These are phyloP conservation scores for Siphonodentalium dalli DNA, from an alignment of 2,888 invertebrate species.

Conservation along the genomic window DNA sequence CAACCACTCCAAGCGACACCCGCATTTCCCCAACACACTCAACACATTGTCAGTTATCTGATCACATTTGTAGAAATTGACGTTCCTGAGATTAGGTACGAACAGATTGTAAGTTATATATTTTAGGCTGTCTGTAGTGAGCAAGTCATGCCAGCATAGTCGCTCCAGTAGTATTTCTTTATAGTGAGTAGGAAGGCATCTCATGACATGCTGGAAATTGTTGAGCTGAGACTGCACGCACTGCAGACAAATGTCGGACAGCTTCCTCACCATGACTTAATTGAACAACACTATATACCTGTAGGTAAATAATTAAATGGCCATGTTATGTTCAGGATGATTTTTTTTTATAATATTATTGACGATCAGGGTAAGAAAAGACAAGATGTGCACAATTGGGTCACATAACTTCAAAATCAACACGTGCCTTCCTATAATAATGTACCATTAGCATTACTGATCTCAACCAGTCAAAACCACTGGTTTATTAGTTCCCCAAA, in stretches of 20 bases:
- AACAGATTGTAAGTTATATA: constrained; percentile 46
- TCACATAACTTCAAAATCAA: no score
- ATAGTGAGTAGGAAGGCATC: constrained; percentile 45
- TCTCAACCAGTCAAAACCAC: no score
- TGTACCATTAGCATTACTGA: no score
- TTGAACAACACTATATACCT: no score
- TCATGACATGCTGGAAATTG: constrained; percentile 38
- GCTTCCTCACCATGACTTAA: constrained; percentile 47
- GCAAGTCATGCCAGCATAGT: constrained; percentile 47
- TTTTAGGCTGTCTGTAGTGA: constrained; percentile 38
- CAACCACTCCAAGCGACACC: constrained; percentile 43
- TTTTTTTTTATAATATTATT: no score
- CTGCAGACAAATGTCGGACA: constrained; percentile 49
- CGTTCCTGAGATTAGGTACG: constrained; percentile 32
- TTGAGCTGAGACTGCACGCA: constrained; percentile 45
- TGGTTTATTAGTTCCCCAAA: no score
- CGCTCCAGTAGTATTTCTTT: constrained; percentile 53
- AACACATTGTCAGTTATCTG: constrained; percentile 50
- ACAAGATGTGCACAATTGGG: no score
- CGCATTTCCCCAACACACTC: constrained; percentile 32
- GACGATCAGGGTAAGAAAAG: no score
- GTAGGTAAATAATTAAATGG: no score
- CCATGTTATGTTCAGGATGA: no score
- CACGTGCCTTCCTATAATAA: no score
- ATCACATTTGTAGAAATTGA: constrained; percentile 49